A percentile compares a stretch with the other conserved stretches of the same genome.
These are phyloP conservation scores for Coregonus sp. DNA, from an alignment of 2,797 vertebrate genomes.

Conservation along the genomic window DNA sequence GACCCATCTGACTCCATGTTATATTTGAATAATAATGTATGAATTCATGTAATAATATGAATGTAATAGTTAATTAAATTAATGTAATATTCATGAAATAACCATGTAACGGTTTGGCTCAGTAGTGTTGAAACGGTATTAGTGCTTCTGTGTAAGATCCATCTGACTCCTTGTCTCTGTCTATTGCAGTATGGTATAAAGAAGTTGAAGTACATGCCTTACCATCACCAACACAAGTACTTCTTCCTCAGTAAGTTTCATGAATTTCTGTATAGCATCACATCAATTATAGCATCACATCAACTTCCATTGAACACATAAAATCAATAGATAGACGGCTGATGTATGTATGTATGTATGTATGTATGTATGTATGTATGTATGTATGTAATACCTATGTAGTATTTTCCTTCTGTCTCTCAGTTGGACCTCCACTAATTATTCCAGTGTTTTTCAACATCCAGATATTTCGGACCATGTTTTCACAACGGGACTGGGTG, in stretches of 20 bases:
- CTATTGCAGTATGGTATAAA: slow-evolving; percentile 87
- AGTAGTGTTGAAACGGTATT: background rate
- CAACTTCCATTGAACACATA: too few species aligned
- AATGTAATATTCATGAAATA: too few species aligned
- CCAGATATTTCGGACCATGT: slow-evolving; percentile 88
- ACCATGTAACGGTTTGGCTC: too few species aligned
- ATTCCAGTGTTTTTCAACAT: slow-evolving; percentile 92
- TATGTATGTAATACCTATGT: background rate
- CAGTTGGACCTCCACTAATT: slow-evolving; percentile 92
- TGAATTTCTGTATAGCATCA: background rate
- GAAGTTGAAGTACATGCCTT: slow-evolving; percentile 91
- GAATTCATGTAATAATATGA: too few species aligned
- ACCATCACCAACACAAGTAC: slow-evolving; percentile 92
- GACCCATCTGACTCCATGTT: too few species aligned
- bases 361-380: too few species aligned
- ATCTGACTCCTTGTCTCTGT: slow-evolving; percentile 18
- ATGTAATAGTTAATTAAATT: too few species aligned
- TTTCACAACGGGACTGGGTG: slow-evolving; percentile 86
- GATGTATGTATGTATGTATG: too few species aligned
- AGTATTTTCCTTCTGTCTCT: slow-evolving; percentile 47
- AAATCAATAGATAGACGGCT: too few species aligned
- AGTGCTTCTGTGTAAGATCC: background rate
- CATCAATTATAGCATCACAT: too few species aligned
- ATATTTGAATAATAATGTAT: too few species aligned
- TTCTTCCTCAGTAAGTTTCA: slow-evolving; percentile 87